These are phyloP conservation scores for Selene dorsalis DNA, from an alignment of 2,797 vertebrate species.

Conservation along the genomic window DNA sequence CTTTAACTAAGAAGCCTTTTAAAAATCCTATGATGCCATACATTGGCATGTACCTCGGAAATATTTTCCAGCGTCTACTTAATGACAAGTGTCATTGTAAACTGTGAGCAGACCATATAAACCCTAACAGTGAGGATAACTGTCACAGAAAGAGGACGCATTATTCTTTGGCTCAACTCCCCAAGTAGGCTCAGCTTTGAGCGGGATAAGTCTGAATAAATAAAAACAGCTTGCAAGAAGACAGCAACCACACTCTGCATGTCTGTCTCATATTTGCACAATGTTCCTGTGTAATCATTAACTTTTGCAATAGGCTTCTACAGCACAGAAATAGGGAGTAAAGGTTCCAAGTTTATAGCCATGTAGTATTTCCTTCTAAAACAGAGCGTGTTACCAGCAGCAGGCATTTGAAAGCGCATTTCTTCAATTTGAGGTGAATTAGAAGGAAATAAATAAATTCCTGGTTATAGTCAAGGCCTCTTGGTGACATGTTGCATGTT, in stretches of 20 bases:
- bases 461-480: slow-evolving; percentile 4
- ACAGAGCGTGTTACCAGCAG: slow-evolving; percentile 33
- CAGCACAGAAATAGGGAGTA: slow-evolving; percentile 64
- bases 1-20: slow-evolving; percentile 37
- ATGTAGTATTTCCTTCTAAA: slow-evolving; percentile 16
- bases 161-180: slow-evolving; percentile 55
- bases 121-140: slow-evolving; percentile 48
- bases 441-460: slow-evolving; percentile 18
- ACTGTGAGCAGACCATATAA: slow-evolving; percentile 35
- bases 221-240: slow-evolving; percentile 53
- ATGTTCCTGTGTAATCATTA: slow-evolving; percentile 78
- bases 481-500: neutral
- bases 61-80: slow-evolving; percentile 41
- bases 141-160: slow-evolving; percentile 51
- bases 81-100: slow-evolving; percentile 47
- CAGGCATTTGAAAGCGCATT: slow-evolving; percentile 9
- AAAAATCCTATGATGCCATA: neutral
- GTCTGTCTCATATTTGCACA: slow-evolving; percentile 67
- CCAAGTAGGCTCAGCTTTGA: slow-evolving; percentile 39
- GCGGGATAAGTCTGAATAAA: slow-evolving; percentile 52
- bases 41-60: slow-evolving; percentile 27
- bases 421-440: slow-evolving; percentile 11
- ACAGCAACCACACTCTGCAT: slow-evolving; percentile 61
- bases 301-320: slow-evolving; percentile 65
- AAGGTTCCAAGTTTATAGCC: slow-evolving; percentile 70